Base-by-base conservation (phyloP, 2,888 invertebrate genomes). In the Phengaris arion region DNA sequence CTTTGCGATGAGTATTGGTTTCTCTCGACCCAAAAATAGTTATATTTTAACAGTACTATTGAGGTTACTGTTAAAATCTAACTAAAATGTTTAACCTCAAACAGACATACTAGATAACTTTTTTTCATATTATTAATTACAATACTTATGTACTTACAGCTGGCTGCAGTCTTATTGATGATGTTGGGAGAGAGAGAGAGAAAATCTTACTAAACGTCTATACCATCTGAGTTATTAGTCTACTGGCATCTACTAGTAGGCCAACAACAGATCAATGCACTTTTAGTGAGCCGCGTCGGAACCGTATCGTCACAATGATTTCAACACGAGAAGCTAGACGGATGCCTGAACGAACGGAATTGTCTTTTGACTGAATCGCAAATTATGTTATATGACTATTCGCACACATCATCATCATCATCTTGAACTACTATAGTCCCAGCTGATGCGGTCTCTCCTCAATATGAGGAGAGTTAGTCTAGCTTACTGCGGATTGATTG, bases 1-100 rank as follows among this genome's bases (percentile, higher is more conserved):
- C 59, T 59, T 59, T 59, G 59, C 59, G 22, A 59, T 59, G 59
- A 59, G 22, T 59, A 59, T 59, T 5, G 59, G 22, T 8, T 59
- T 59, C 59, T 59, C 59, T 59, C 59, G 10, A 5, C 59, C 59
- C 59, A 59, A 15, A 59, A 22, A 22, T 10, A 22, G 22, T 7
- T 4, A 22, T 22, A 22, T 22, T 22, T 22, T 22, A 22, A 22
- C 1, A 22, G 22, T 22, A 22, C 22, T 22, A 22, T 22, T 22
- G 22, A 15, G 59, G 22, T 15, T 59, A 22, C 15, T 10, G 22
- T 59, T 59, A 10, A 59, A 59, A 22, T 59, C 22, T 22, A 59
- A 57, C 2, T 15, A 15, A 59, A 9, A 10, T 10, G 22, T 48
- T 22, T 10, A 22, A 59, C 59, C 22, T 59, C 4, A 22, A 59